Conservation (phyloP, 2,113 vertebrate species). For the Pogona vitticeps region DNA sequence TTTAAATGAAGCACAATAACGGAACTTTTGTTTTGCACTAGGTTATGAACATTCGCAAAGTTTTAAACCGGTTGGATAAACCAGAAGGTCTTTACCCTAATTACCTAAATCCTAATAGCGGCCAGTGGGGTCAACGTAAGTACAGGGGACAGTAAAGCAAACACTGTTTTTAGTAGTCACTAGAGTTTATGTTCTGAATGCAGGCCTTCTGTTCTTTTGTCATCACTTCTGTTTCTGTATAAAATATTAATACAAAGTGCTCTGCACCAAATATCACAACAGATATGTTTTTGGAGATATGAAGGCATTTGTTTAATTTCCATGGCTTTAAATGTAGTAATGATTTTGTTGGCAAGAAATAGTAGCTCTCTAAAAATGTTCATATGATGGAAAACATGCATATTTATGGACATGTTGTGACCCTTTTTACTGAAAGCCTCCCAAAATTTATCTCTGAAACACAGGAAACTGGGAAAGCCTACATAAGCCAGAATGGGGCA, state of each 20-base stretch:
- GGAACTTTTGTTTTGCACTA: conserved; percentile 58
- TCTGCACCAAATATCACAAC: neutral
- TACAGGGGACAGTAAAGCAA: conserved; percentile 51
- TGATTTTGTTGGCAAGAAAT: neutral
- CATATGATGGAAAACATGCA: neutral
- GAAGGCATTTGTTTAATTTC: neutral
- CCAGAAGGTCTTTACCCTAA: conserved; percentile 97
- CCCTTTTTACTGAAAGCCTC: conserved; percentile 24
- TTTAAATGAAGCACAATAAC: neutral
- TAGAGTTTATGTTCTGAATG: neutral
- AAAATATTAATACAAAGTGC: neutral
- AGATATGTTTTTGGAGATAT: neutral
- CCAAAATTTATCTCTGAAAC: conserved; percentile 28
- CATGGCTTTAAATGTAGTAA: neutral
- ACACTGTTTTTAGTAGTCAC: neutral
- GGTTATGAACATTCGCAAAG: conserved; percentile 97
- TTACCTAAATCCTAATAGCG: conserved; percentile 97
- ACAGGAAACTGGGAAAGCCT: conserved; percentile 40
- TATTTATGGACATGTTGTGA: neutral
- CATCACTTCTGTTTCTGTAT: neutral
- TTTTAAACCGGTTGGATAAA: conserved; percentile 92
- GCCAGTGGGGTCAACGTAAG: conserved; percentile 99
- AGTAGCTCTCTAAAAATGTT: neutral
- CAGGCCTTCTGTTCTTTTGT: neutral
- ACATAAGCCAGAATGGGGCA: conserved; percentile 1